Evolutionary conservation across 2,113 vertebrate species (phyloP), one percentile per base, ranked within the genome.

Genomic region (Xenotilapia leptura): DNA sequence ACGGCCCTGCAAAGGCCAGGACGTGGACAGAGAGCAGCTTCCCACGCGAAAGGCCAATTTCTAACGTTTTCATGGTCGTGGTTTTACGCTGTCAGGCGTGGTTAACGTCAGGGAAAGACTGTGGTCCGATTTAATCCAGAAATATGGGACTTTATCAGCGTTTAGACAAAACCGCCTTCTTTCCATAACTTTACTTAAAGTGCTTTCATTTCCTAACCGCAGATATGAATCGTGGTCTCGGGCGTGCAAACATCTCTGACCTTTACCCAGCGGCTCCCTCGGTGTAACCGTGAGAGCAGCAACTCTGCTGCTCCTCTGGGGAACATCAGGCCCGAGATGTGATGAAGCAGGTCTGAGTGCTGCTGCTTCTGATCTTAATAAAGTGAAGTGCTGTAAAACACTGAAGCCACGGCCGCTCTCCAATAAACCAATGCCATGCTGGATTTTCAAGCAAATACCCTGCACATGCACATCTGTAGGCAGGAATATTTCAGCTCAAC

Each of bases 241-340:
- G 26, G 26, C 26, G 26, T 26, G 26, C 26, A 26, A 26, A 26
- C 26, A 26, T 26, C 26, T 26, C 26, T 26, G 21, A 17, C 14
- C 14, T 73, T 45, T 17, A 73, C n/a, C 38, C 38, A 26, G 40
- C n/a, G 3, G 15, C 68, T 23, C 3, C 12, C 31, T 0, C 3
- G 5, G 38, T 42, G n/a, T 9, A 70, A 70, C 1, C 0, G 14
- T 26, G 13, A 73, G 23, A 45, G 17, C 40, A 42, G 40, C 15
- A 14, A 45, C 38, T 73, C 68, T 73, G 31, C 60, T 62, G 38
- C 68, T 73, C 38, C n/a, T 45, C 68, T 26, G 14, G 21, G 38
- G 68, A 26, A 73, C 14, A 17, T 73, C 21, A 17, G 13, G 14
- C 0, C 0, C 1, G 14, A 47, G 40, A 6, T 45, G 21, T 47